Evolutionary conservation across 2,113 vertebrate genomes (phyloP).

Genomic region (Stomatorhinus ivindoensis): DNA sequence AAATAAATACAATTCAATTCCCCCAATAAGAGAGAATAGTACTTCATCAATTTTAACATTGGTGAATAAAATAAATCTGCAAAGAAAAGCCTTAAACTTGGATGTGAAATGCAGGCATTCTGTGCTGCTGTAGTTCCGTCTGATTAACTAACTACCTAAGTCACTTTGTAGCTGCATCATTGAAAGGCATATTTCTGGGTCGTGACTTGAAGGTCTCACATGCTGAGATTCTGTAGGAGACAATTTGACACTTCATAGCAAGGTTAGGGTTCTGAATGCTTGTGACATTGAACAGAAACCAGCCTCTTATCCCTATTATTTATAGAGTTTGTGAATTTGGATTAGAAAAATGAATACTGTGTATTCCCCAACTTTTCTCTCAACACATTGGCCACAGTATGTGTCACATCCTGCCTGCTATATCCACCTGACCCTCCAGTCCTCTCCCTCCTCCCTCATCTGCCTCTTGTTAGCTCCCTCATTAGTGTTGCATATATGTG

Average conservation of each 20-base stretch:
- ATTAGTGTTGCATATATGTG: not conserved
- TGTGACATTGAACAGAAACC: conserved; percentile 4
- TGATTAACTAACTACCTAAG: not conserved
- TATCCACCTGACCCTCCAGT: not conserved
- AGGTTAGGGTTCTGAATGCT: not conserved
- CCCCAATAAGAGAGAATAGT: not conserved
- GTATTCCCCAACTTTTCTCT: not conserved
- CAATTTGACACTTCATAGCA: not conserved
- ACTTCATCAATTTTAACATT: not conserved
- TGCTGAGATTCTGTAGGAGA: not conserved
- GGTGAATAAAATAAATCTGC: not conserved
- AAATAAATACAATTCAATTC: not conserved
- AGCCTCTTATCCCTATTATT: not conserved
- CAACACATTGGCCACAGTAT: not conserved
- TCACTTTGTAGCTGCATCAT: not conserved
- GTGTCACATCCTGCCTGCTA: not conserved
- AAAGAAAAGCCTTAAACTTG: not conserved
- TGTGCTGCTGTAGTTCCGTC: not conserved
- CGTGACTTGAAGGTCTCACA: not conserved
- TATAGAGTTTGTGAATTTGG: not conserved
- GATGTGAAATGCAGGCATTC: not conserved
- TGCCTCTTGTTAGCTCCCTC: not conserved
- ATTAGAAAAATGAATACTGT: not conserved
- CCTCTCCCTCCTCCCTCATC: not conserved
- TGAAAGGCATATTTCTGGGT: not conserved